These are phyloP conservation scores for Macaria notata DNA, from an alignment of 2,888 invertebrate species.

Conservation along the genomic window DNA sequence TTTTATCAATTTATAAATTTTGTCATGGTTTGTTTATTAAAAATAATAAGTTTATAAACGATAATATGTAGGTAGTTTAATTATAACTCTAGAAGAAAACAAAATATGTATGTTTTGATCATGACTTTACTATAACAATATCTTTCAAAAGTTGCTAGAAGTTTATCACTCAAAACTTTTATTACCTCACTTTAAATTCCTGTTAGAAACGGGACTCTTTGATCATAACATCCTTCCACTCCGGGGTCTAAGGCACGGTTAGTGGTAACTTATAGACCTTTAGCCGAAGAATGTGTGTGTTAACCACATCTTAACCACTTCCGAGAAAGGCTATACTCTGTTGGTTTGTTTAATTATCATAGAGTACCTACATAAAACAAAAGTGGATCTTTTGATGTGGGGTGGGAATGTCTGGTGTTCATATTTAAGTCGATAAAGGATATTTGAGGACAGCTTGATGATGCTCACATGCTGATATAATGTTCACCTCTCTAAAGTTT, in stretches of 20 bases:
- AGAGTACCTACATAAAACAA: conserved; percentile 24
- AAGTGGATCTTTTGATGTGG: conserved; percentile 18
- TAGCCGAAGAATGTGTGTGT: conserved; percentile 63
- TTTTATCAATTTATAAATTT: no score
- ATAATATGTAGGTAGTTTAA: no score
- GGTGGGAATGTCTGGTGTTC: conserved; percentile 5
- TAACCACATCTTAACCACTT: conserved; percentile 54
- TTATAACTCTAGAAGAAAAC: no score
- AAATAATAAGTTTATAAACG: no score
- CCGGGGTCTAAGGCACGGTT: conserved; percentile 33
- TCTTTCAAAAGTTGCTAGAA: no score
- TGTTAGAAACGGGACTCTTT: conserved; percentile 48
- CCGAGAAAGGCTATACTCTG: conserved; percentile 45
- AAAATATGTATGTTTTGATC: no score
- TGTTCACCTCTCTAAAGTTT: no score
- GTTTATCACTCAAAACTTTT: no score
- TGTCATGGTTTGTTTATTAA: no score
- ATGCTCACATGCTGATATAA: no score
- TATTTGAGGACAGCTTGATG: no score
- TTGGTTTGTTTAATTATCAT: conserved; percentile 22
- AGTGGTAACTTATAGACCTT: conserved; percentile 27
- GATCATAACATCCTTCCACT: conserved; percentile 57
- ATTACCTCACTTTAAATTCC: background rate
- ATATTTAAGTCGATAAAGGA: conserved; percentile 9
- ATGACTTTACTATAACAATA: no score